Conservation (phyloP, 2,888 invertebrate genomes). For the Andrena bicolor region DNA sequence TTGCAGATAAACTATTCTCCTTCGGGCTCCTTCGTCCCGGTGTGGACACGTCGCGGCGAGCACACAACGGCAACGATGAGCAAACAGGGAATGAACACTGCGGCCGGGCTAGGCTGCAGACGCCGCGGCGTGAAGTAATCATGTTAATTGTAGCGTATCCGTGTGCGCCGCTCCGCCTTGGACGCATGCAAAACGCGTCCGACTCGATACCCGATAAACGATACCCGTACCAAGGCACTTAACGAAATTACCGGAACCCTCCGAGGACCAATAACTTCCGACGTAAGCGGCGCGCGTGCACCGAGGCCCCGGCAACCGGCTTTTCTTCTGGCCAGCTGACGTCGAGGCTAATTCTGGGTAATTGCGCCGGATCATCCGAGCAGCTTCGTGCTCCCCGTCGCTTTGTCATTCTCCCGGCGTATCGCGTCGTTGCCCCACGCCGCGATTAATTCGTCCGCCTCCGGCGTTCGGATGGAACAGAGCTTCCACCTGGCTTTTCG, state of each 20-base stretch:
- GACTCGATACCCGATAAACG: constrained; percentile 53
- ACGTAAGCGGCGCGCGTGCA: constrained; percentile 14
- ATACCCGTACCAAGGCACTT: constrained; percentile 40
- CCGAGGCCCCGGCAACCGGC: background rate
- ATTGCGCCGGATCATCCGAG: constrained; percentile 3
- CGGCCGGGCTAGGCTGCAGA: constrained; percentile 11
- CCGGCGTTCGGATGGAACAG: background rate
- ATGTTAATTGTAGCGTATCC: constrained; percentile 57
- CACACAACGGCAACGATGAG: constrained; percentile 54
- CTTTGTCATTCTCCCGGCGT: background rate
- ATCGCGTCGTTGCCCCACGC: background rate
- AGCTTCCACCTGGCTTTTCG: background rate
- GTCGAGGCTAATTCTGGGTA: constrained; percentile 23
- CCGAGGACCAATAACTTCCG: constrained; percentile 41
- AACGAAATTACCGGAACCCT: constrained; percentile 50
- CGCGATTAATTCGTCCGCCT: background rate
- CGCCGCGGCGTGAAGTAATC: constrained; percentile 49
- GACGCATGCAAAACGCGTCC: constrained; percentile 31
- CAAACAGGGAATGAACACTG: constrained; percentile 55
- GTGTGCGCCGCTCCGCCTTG: constrained; percentile 13
- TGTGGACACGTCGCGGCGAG: constrained; percentile 40
- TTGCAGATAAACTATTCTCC: constrained; percentile 54
- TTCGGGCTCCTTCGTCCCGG: constrained; percentile 30
- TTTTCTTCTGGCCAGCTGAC: constrained; percentile 30
- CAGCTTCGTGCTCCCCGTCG: background rate